A percentile compares a stretch with the other conserved stretches of the same genome.
Conservation (phyloP, 2,888 invertebrate genomes). For the Lamellibrachia satsuma region DNA sequence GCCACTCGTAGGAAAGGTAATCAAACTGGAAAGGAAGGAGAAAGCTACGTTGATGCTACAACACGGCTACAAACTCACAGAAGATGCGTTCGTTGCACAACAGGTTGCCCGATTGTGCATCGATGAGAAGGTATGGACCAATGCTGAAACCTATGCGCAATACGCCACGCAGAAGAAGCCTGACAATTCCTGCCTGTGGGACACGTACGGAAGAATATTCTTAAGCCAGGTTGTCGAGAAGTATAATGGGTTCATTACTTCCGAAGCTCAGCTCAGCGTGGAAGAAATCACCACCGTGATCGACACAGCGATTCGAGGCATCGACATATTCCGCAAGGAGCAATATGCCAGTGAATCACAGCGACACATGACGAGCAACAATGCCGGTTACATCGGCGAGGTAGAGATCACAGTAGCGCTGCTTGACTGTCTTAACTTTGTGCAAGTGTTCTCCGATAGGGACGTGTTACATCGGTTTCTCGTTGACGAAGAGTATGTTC, state of each 20-base stretch:
- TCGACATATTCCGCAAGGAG: constrained; percentile 35
- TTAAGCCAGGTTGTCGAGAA: constrained; percentile 39
- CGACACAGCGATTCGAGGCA: constrained; percentile 33
- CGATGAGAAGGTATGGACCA: constrained; percentile 25
- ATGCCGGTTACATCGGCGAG: constrained; percentile 50
- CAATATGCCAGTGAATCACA: constrained; percentile 44
- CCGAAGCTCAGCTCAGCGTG: constrained; percentile 34
- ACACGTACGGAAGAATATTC: constrained; percentile 50
- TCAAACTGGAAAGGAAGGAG: background rate
- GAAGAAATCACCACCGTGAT: constrained; percentile 31
- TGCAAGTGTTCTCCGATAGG: constrained; percentile 27
- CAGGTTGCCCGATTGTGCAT: constrained; percentile 25
- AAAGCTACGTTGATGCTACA: constrained; percentile 19
- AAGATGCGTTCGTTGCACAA: constrained; percentile 24
- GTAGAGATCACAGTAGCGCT: constrained; percentile 41
- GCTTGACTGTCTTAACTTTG: constrained; percentile 42
- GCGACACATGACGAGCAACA: constrained; percentile 36
- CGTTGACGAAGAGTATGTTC: constrained; percentile 37
- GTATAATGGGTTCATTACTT: constrained; percentile 35
- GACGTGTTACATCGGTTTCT: constrained; percentile 41
- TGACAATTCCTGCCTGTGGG: constrained; percentile 47
- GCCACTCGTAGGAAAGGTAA: constrained; percentile 21
- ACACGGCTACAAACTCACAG: background rate
- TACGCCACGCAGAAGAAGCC: constrained; percentile 27
- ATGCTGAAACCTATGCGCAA: constrained; percentile 23